These are phyloP conservation scores for Brachionus calyciflorus DNA, from an alignment of 1,140 invertebrate species.

Conservation along the genomic window DNA sequence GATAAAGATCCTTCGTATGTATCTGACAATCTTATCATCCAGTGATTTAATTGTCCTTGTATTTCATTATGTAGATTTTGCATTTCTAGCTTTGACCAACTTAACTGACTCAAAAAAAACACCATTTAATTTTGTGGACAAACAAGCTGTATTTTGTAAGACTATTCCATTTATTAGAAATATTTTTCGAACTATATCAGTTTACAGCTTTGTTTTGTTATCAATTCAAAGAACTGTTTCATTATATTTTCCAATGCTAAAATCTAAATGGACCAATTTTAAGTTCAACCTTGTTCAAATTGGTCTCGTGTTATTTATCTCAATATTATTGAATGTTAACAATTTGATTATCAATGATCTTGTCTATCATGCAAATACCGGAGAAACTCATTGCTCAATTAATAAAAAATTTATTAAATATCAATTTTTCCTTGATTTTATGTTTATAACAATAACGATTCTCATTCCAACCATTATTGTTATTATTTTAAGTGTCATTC, in stretches of 20 bases:
- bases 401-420: background rate
- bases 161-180: slow-evolving; percentile 23
- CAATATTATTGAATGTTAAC: background rate
- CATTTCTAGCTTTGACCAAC: slow-evolving; percentile 1
- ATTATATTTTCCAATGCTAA: slow-evolving; percentile 1
- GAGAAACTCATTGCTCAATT: background rate
- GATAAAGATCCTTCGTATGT: background rate
- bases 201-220: background rate
- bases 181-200: background rate
- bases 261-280: slow-evolving; percentile 21
- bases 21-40: background rate
- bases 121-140: background rate
- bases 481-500: background rate
- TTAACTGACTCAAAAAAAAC: background rate
- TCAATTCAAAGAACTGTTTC: background rate
- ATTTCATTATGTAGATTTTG: slow-evolving; percentile 27
- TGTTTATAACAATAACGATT: background rate
- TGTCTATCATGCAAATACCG: background rate
- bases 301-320: background rate
- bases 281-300: background rate
- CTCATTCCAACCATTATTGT: background rate
- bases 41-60: slow-evolving; percentile 26
- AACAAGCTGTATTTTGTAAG: background rate
- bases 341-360: background rate
- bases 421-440: slow-evolving; percentile 13